Conservation (phyloP, 2,113 vertebrate genomes). For the Scopus umbretta region DNA sequence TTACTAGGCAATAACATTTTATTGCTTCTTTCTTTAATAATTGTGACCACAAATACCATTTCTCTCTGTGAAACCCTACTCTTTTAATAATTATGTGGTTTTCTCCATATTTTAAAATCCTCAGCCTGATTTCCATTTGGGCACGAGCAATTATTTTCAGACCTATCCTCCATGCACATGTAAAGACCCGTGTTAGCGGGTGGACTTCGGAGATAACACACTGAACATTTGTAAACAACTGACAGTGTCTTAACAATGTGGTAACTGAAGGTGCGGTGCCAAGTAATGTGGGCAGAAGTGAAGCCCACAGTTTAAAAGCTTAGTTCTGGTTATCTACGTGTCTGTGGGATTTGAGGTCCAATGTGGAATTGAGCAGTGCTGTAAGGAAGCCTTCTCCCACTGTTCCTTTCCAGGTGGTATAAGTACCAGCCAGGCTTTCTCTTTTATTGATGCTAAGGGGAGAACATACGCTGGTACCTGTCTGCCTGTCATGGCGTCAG, state of each 20-base stretch:
- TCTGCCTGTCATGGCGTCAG: not conserved
- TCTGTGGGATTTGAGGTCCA: rapidly evolving
- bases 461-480: not conserved
- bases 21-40: not conserved
- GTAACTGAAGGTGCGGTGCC: not conserved
- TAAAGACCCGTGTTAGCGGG: not conserved
- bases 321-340: not conserved
- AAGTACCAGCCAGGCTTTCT: not conserved
- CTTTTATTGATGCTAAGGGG: not conserved
- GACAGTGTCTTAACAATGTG: not conserved
- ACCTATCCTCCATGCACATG: rapidly evolving
- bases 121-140: not conserved
- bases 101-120: not conserved
- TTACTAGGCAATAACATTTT: not conserved
- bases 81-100: not conserved
- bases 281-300: not conserved
- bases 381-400: not conserved
- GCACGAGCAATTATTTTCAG: not conserved
- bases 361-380: not conserved
- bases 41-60: not conserved
- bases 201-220: not conserved
- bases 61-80: not conserved
- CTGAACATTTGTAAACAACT: not conserved
- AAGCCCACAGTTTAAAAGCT: not conserved
- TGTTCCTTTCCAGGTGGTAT: not conserved